These are phyloP conservation scores for Pygmarrhopalites habei DNA, from an alignment of 1,140 invertebrate genomes.

Conservation along the genomic window DNA sequence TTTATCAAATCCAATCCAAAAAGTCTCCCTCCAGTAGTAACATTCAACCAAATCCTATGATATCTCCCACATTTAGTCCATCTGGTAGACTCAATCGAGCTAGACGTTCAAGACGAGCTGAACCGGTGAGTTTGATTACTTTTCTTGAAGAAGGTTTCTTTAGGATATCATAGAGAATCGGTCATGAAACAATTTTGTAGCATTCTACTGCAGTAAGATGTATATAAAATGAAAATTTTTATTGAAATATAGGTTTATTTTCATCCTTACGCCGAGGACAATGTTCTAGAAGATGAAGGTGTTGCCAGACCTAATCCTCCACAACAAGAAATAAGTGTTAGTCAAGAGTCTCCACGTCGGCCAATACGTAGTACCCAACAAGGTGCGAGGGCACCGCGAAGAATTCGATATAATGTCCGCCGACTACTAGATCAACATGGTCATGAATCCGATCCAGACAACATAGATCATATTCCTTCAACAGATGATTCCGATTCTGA, in stretches of 20 bases:
- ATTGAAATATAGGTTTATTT: neutral
- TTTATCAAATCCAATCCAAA: constrained; percentile 22
- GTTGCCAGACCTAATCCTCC: constrained; percentile 33
- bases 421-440: constrained; percentile 21
- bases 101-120: constrained; percentile 21
- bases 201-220: too few species aligned
- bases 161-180: too few species aligned
- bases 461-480: constrained; percentile 7
- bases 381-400: neutral
- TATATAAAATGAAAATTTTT: neutral
- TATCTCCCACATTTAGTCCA: constrained; percentile 14
- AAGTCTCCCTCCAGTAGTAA: constrained; percentile 1
- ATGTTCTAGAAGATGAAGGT: constrained; percentile 31
- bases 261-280: neutral
- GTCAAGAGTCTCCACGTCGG: constrained; percentile 21
- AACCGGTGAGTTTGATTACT: constrained; percentile 19
- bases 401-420: constrained; percentile 19
- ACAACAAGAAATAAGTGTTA: constrained; percentile 34
- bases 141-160: too few species aligned
- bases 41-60: neutral
- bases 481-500: constrained; percentile 22
- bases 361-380: neutral
- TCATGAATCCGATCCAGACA: constrained; percentile 25
- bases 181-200: too few species aligned
- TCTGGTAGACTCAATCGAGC: constrained; percentile 25